Base-by-base conservation (phyloP, 2,888 invertebrate genomes). In the Parascotia fuliginaria region DNA sequence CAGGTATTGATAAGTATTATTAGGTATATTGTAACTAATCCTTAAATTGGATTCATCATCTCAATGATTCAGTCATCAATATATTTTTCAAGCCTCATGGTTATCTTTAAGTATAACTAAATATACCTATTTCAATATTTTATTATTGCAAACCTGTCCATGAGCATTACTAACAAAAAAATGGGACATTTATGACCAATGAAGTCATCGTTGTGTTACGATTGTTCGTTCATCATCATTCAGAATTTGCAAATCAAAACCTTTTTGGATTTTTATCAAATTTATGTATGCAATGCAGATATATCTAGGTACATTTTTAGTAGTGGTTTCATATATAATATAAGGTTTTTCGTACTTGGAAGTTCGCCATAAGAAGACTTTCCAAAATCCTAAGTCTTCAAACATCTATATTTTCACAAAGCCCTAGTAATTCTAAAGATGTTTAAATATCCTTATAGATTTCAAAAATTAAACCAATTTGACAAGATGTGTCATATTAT, bases 191-290 rank as follows among this genome's bases (percentile, higher is more conserved):
- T 56, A 62, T 62, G 65, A 62, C 49, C 55, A 64, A 70, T 73
- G 73, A 70, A 72, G 65, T 73, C 70, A 73, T 73, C 55, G 45
- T 49, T 41, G 34, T 51, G 44, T 29, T 51, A 48, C 42, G 46
- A 51, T 39, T 39, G 43, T 47, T 57, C 51, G 59, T 3, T 71
- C 65, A 67, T 12, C 11, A 31, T 31, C 31, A 24, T 24, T 3
- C 24, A 7, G 24, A 34, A 56, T 44, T 46, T 57, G 44, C 39
- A 58, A 55, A 51, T 55, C 40, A 45, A 45, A 64, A 24, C 7
- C 7, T 24, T 6, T 24, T 24, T 6, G 7, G 7, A 24, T 9
- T 24, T 24, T 7, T 24, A 6, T 24, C 24, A 1, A 24, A 3
- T 19, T 19, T 19, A 19, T 19, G 2, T 19, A 19, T 5, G 5